phyloP scores from a whole-genome alignment of 2,888 invertebrate genomes.

The Hypomecis punctinalis region DNA sequence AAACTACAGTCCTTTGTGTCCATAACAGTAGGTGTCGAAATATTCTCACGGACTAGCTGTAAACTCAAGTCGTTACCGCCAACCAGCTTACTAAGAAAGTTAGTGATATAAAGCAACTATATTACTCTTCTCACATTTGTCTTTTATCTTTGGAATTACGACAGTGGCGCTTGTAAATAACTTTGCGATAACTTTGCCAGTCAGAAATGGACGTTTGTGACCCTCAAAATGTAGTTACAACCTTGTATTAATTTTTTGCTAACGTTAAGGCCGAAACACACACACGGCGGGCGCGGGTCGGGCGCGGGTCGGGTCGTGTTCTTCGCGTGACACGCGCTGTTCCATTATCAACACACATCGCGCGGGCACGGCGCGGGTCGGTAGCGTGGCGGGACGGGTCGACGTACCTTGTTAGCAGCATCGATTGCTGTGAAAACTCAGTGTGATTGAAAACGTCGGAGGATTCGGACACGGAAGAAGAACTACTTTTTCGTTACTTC shows the following conservation, averaged over 20 bases:
- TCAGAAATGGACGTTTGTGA: neutral
- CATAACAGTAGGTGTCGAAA: constrained; percentile 7
- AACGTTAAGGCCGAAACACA: too few species aligned
- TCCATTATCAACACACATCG: too few species aligned
- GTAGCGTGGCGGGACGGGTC: too few species aligned
- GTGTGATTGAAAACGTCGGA: too few species aligned
- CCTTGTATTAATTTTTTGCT: neutral
- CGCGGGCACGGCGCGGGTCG: too few species aligned
- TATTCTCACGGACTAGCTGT: constrained; percentile 18
- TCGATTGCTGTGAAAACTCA: too few species aligned
- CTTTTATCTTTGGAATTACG: neutral
- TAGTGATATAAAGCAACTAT: neutral
- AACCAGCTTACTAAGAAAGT: neutral
- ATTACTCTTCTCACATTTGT: neutral
- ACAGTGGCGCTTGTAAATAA: neutral
- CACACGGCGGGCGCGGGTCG: too few species aligned
- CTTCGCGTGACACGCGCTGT: too few species aligned
- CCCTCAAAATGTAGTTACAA: neutral
- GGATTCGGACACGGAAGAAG: too few species aligned
- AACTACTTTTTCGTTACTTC: too few species aligned
- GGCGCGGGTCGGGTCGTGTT: too few species aligned
- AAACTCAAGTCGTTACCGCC: constrained; percentile 1
- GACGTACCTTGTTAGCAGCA: too few species aligned
- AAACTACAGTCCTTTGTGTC: constrained; percentile 10
- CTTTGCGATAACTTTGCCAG: neutral